Evolutionary conservation across 1,140 invertebrate genomes (phyloP).

Genomic region (Platyura marginata): DNA sequence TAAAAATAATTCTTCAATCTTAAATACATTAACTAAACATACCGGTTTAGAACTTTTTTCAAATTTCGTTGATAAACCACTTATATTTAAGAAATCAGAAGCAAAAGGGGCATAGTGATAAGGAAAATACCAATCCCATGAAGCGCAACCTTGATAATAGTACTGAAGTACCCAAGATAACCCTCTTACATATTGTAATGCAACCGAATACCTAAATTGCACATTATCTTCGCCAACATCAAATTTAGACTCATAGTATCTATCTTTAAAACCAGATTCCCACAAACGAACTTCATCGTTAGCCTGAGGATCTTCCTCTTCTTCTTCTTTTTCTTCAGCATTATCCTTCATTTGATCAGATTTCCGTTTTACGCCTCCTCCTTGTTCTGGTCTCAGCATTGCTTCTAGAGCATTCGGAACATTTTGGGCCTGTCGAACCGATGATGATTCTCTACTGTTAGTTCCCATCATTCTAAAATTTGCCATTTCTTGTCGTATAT

Average conservation of each 20-base stretch:
- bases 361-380: slow-evolving; percentile 26
- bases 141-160: slow-evolving; percentile 98
- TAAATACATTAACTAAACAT: no score
- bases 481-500: slow-evolving; percentile 50
- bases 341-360: slow-evolving; percentile 19
- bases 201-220: slow-evolving; percentile 79
- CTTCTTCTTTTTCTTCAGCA: slow-evolving; percentile 23
- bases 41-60: slow-evolving; percentile 74
- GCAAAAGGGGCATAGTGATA: slow-evolving; percentile 99
- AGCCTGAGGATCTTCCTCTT: slow-evolving; percentile 56
- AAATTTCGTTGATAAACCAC: slow-evolving; percentile 69
- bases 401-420: slow-evolving; percentile 22
- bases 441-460: slow-evolving; percentile 19
- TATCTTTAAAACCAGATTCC: slow-evolving; percentile 96
- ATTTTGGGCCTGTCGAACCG: slow-evolving; percentile 12
- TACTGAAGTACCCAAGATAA: slow-evolving; percentile 96
- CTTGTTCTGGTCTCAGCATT: slow-evolving; percentile 22
- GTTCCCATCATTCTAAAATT: slow-evolving; percentile 41
- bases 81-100: slow-evolving; percentile 92
- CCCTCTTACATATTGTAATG: slow-evolving; percentile 84
- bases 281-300: slow-evolving; percentile 90
- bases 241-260: slow-evolving; percentile 97
- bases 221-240: slow-evolving; percentile 63
- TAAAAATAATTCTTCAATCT: no score
- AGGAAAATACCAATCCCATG: slow-evolving; percentile 99